Percentiles rank a stretch among this genome's conserved stretches.
phyloP scores from a whole-genome alignment of 2,113 vertebrate genomes.

The Varanus komodoensis region DNA sequence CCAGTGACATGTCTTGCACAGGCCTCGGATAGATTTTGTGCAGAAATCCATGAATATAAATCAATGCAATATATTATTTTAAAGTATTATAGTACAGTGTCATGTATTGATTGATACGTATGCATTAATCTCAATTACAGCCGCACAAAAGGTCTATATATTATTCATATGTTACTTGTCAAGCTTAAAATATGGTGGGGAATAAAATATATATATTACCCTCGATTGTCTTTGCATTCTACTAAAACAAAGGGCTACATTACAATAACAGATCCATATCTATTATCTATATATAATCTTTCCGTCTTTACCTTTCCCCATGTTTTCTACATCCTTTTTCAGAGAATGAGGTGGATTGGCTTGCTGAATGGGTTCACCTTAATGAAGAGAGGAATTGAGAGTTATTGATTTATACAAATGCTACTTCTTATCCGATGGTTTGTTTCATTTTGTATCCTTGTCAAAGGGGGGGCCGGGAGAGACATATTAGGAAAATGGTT shows the following conservation, averaged over 20 bases:
- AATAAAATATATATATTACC: slow-evolving; percentile 72
- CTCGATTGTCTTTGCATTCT: slow-evolving; percentile 76
- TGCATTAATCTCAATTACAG: slow-evolving; percentile 91
- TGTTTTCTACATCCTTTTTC: slow-evolving; percentile 96
- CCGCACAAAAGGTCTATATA: slow-evolving; percentile 85
- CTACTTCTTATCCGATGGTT: slow-evolving; percentile 19
- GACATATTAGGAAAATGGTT: not conserved
- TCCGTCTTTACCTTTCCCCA: slow-evolving; percentile 92
- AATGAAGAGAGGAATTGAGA: slow-evolving; percentile 45
- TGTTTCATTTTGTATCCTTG: slow-evolving; percentile 21
- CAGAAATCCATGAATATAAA: slow-evolving; percentile 90
- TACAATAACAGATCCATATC: slow-evolving; percentile 46
- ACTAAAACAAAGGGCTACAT: slow-evolving; percentile 74
- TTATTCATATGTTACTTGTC: slow-evolving; percentile 88
- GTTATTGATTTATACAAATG: slow-evolving; percentile 52
- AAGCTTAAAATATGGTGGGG: slow-evolving; percentile 84
- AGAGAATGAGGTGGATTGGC: slow-evolving; percentile 86
- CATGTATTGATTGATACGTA: slow-evolving; percentile 88
- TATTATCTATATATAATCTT: slow-evolving; percentile 16
- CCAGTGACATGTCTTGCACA: slow-evolving; percentile 62
- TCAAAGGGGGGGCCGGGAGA: not conserved
- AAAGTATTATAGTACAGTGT: slow-evolving; percentile 88
- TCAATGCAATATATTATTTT: slow-evolving; percentile 91
- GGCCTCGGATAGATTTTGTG: slow-evolving; percentile 81
- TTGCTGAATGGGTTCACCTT: slow-evolving; percentile 91